Evolutionary conservation across 2,113 vertebrate genomes (phyloP), one percentile per base, ranked within the genome.

Genomic region (Hippoglossus stenolepis): DNA sequence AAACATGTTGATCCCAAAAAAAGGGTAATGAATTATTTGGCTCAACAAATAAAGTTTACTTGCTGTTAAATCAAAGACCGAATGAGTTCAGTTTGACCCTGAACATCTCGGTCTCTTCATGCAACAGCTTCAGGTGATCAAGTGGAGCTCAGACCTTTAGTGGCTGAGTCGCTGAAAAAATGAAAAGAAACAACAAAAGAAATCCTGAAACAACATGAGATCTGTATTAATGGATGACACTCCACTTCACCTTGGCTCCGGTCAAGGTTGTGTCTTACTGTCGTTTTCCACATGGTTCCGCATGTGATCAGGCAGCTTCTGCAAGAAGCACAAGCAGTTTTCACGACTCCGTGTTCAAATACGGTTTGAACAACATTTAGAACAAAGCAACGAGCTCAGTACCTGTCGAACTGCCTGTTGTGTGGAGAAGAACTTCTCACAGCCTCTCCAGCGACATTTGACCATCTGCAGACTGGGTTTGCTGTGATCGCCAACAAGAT

Each of bases 401-500:
- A 98, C 97, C 96, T 97, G 95, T 80, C 93, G 95, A 81, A 96
- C 94, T 67, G 93, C 88, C 85, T 96, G 95, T 54, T 94, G 95
- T 5, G 93, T 93, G 54, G 94, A 89, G 77, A 98, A 98, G 81
- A 96, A 96, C 40, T 92, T 79, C 71, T 95, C 91, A 84, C 98
- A 99, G 91, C 93, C 94, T 84, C 91, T 97, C 98, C 98, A 99
- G 89, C 97, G 96, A 89, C 98, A 99, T 83, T 95, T 97, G 47
- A 96, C 88, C 0, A 92, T 95, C 75, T 96, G 94, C 91, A 96
- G 95, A 65, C 94, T 94, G 0, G 94, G 93, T 86, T 94, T 95
- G 82, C 87, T 96, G 86, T 99, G 98, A 81, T 97, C 96, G 13
- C 85, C 88, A n/a, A 96, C 80, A 56, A 99, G 92, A 67, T 99